Evolutionary conservation across 1,140 invertebrate genomes (phyloP).

Genomic region (Cotesia chilonis): DNA sequence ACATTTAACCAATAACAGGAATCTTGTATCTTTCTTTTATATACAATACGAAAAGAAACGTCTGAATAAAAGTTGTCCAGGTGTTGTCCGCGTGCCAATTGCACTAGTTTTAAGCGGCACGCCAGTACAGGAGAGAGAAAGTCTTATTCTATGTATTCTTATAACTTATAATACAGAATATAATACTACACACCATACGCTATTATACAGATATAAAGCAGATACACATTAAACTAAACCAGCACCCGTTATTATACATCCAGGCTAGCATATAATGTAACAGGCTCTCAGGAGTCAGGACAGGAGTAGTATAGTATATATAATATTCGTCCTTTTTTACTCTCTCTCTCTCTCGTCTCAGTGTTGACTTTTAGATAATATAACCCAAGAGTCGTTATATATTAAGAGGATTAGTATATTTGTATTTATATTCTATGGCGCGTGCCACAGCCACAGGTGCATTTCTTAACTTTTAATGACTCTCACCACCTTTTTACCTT

Average conservation of each 20-base stretch:
- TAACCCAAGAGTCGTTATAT: conserved; percentile 6
- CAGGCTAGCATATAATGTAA: conserved; percentile 7
- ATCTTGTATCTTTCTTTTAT: not conserved
- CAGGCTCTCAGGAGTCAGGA: conserved; percentile 7
- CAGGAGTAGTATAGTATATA: not conserved
- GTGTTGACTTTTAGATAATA: no score
- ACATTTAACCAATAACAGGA: no score
- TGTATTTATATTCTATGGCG: conserved; percentile 41
- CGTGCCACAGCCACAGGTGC: conserved; percentile 56
- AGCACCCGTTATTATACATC: conserved; percentile 19
- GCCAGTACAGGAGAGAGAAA: conserved; percentile 23
- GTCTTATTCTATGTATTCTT: not conserved
- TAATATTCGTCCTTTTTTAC: no score
- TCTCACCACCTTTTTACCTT: not conserved
- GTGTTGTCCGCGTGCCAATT: conserved; percentile 28
- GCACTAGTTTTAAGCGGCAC: conserved; percentile 6
- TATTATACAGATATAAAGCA: conserved; percentile 10
- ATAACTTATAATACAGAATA: no score
- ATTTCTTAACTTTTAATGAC: conserved; percentile 45
- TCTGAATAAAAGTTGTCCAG: conserved; percentile 27
- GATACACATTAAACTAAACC: not conserved
- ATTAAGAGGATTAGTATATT: conserved; percentile 35
- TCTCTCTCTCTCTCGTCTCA: no score
- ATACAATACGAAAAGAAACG: conserved; percentile 5
- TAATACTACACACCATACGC: no score